Percentiles rank a stretch among this genome's conserved stretches.
phyloP scores from a whole-genome alignment of 1,140 invertebrate species.

The Asbolus verrucosus region DNA sequence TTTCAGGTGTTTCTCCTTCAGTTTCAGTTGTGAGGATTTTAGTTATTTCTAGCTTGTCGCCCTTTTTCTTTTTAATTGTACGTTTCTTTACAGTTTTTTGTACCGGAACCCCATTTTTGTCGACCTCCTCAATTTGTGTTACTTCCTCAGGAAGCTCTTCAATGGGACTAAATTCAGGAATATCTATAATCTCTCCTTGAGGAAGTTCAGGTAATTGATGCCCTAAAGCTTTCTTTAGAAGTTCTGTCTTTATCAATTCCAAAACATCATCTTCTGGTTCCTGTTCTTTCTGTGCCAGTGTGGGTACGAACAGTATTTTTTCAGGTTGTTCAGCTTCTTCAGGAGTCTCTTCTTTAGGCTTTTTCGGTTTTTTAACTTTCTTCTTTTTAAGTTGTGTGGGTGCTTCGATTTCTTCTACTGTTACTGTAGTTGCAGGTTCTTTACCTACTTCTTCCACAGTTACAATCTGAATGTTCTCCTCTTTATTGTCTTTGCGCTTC shows the following conservation, averaged over 20 bases:
- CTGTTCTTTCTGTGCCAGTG: conserved; percentile 53
- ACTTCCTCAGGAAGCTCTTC: conserved; percentile 64
- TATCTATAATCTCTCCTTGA: conserved; percentile 48
- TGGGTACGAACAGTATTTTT: conserved; percentile 55
- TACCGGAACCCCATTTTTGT: conserved; percentile 1
- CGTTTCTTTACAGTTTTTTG: conserved; percentile 52
- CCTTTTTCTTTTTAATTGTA: conserved; percentile 51
- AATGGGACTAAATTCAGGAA: conserved; percentile 46
- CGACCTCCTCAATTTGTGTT: conserved; percentile 25
- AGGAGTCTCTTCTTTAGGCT: conserved; percentile 43
- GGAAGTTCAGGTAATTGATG: conserved; percentile 56
- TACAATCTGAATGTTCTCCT: conserved; percentile 59
- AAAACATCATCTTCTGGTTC: conserved; percentile 48
- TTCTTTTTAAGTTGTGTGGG: conserved; percentile 43
- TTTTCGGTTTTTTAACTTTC: conserved; percentile 34
- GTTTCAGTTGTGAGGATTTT: conserved; percentile 46
- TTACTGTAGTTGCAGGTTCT: conserved; percentile 63
- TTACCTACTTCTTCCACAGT: conserved; percentile 62
- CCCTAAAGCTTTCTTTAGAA: conserved; percentile 53
- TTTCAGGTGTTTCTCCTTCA: conserved; percentile 46
- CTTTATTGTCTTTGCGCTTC: conserved; percentile 56
- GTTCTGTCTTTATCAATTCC: conserved; percentile 54
- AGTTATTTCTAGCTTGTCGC: conserved; percentile 53
- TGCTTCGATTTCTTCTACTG: conserved; percentile 59
- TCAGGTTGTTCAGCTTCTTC: conserved; percentile 54